These are phyloP conservation scores for Zaprionus obscuricornis DNA, from an alignment of 2,888 invertebrate genomes.

Conservation along the genomic window DNA sequence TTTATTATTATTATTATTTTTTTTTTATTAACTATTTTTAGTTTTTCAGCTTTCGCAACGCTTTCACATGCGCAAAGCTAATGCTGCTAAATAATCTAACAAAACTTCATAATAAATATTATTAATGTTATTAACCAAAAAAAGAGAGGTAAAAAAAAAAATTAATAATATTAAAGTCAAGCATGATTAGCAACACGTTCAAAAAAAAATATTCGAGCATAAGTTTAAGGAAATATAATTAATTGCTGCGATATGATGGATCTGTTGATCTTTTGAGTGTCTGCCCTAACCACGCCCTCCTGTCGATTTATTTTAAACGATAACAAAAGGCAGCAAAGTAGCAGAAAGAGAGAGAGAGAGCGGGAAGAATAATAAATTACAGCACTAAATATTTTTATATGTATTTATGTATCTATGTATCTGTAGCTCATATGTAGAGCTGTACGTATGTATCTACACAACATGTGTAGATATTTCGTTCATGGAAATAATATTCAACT, in stretches of 20 bases:
- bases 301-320: conserved; percentile 42
- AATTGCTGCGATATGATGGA: conserved; percentile 68
- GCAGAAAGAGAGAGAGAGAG: conserved; percentile 23
- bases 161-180: too few relatives aligned
- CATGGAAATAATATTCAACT: conserved; percentile 26
- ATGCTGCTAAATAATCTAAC: conserved; percentile 10
- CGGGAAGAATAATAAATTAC: conserved; percentile 27
- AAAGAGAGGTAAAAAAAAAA: too few relatives aligned
- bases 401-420: too few relatives aligned
- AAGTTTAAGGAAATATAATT: conserved; percentile 45
- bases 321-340: conserved; percentile 22
- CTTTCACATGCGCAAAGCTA: conserved; percentile 6
- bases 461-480: too few relatives aligned
- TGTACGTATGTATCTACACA: too few relatives aligned
- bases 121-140: conserved; percentile 17
- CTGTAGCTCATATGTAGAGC: conserved; percentile 6
- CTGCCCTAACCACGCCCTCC: conserved; percentile 11
- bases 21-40: conserved; percentile 3
- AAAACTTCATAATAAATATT: conserved; percentile 32
- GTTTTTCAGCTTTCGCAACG: conserved; percentile 7
- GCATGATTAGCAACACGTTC: neutral
- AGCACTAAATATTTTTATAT: too few relatives aligned
- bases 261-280: conserved; percentile 52
- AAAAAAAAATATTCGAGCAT: neutral
- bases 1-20: neutral